phyloP scores from a whole-genome alignment of 2,888 invertebrate genomes.

The Seira sanloemensis region DNA sequence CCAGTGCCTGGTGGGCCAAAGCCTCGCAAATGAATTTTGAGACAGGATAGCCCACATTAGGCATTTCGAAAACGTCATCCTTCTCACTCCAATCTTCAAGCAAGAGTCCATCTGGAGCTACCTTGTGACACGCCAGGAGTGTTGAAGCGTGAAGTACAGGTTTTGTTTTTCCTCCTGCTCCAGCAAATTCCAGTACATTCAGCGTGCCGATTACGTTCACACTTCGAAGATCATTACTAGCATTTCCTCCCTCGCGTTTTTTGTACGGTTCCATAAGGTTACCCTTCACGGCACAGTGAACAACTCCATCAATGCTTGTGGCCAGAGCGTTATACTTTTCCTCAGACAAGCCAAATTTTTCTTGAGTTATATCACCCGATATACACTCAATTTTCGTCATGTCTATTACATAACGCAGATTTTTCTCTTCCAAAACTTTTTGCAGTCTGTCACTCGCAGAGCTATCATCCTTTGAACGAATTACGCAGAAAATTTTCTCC shows the following conservation, averaged over 20 bases:
- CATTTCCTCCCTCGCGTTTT: slow-evolving; percentile 19
- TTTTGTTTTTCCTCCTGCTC: slow-evolving; percentile 50
- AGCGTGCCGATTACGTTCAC: slow-evolving; percentile 64
- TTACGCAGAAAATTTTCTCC: slow-evolving; percentile 53
- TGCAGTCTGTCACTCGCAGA: slow-evolving; percentile 46
- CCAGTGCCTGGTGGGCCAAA: slow-evolving; percentile 47
- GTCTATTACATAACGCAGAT: slow-evolving; percentile 47
- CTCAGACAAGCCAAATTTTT: slow-evolving; percentile 38
- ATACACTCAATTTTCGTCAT: slow-evolving; percentile 43
- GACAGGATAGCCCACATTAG: slow-evolving; percentile 61
- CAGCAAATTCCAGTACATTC: slow-evolving; percentile 63
- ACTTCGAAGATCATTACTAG: slow-evolving; percentile 56
- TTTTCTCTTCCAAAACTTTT: slow-evolving; percentile 48
- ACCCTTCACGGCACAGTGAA: slow-evolving; percentile 67
- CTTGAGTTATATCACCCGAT: slow-evolving; percentile 54
- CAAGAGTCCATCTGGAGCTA: slow-evolving; percentile 25
- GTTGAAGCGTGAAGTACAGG: slow-evolving; percentile 66
- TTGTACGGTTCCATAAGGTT: slow-evolving; percentile 65
- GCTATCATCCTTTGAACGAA: slow-evolving; percentile 52
- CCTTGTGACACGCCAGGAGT: slow-evolving; percentile 47
- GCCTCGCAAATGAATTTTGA: slow-evolving; percentile 67
- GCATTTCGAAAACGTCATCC: slow-evolving; percentile 52
- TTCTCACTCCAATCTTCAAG: slow-evolving; percentile 55
- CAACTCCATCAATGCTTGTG: slow-evolving; percentile 49
- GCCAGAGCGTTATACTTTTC: slow-evolving; percentile 45